Percentiles rank a stretch among this genome's conserved stretches.
Evolutionary conservation across 2,113 vertebrate species (phyloP).

Genomic region (Hipposideros armiger): DNA sequence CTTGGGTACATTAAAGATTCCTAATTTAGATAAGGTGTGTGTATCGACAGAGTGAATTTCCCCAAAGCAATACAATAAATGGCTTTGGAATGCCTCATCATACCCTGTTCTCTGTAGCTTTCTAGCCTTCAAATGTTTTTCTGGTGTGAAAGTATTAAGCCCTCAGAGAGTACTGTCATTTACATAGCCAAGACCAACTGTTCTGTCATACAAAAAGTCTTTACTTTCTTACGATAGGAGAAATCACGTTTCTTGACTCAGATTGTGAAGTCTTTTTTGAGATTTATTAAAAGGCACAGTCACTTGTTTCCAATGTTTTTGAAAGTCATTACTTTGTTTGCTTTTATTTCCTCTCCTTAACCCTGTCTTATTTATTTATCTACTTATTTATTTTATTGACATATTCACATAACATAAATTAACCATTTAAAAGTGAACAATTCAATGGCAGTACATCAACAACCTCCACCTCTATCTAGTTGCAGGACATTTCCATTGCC

Average conservation of each 20-base stretch:
- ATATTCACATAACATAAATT: neutral
- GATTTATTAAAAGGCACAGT: constrained; percentile 30
- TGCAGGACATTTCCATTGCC: constrained; percentile 18
- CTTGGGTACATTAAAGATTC: neutral
- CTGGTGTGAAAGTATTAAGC: neutral
- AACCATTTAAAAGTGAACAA: neutral
- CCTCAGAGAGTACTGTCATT: neutral
- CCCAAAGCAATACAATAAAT: neutral
- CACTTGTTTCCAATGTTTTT: neutral
- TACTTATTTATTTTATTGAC: neutral
- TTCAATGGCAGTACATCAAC: neutral
- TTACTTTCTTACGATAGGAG: neutral
- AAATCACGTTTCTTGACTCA: constrained; percentile 7
- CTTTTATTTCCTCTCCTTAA: neutral
- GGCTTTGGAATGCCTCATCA: neutral
- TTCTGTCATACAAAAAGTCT: neutral
- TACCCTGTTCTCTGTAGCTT: neutral
- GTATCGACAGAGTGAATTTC: neutral
- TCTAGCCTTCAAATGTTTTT: neutral
- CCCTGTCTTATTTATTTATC: constrained; percentile 2
- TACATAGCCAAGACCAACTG: constrained; percentile 21
- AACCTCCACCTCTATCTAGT: neutral
- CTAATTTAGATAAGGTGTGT: neutral
- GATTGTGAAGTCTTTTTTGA: neutral
- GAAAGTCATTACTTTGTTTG: neutral